phyloP scores from a whole-genome alignment of 2,888 invertebrate genomes.

The Charanyca ferruginea region DNA sequence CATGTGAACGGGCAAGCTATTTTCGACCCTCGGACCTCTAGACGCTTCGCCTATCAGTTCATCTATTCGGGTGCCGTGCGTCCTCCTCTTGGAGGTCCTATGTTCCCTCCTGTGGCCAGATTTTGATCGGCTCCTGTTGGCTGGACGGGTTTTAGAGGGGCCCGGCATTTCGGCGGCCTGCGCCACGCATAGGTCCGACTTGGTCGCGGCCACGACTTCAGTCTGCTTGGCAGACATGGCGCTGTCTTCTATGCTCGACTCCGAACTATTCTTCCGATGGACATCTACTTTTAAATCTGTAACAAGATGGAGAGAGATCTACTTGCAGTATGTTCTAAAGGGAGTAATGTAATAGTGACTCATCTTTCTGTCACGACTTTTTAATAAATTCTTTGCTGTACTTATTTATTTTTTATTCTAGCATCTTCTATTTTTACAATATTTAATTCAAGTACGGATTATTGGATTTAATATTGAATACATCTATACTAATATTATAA shows the following conservation, averaged over 20 bases:
- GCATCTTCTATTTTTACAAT: too few species aligned
- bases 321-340: background rate
- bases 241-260: slow-evolving; percentile 95
- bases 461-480: too few species aligned
- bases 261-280: slow-evolving; percentile 97
- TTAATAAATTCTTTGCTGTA: background rate
- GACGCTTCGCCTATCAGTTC: slow-evolving; percentile 83
- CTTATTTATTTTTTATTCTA: background rate
- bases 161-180: slow-evolving; percentile 77
- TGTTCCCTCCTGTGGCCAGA: slow-evolving; percentile 81
- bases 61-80: slow-evolving; percentile 81
- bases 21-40: slow-evolving; percentile 76
- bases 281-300: slow-evolving; percentile 97
- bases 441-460: too few species aligned
- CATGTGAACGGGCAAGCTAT: slow-evolving; percentile 82
- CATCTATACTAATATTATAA: too few species aligned
- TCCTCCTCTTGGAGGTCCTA: slow-evolving; percentile 79
- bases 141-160: slow-evolving; percentile 80
- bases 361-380: background rate
- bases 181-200: slow-evolving; percentile 83
- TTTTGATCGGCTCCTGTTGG: slow-evolving; percentile 77
- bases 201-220: slow-evolving; percentile 79
- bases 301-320: slow-evolving; percentile 63
- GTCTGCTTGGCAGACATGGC: slow-evolving; percentile 87
- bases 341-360: background rate